A percentile compares a stretch with the other conserved stretches of the same genome.
These are phyloP conservation scores for Drosophila navojoa DNA, from an alignment of 1,140 invertebrate species.

Conservation along the genomic window DNA sequence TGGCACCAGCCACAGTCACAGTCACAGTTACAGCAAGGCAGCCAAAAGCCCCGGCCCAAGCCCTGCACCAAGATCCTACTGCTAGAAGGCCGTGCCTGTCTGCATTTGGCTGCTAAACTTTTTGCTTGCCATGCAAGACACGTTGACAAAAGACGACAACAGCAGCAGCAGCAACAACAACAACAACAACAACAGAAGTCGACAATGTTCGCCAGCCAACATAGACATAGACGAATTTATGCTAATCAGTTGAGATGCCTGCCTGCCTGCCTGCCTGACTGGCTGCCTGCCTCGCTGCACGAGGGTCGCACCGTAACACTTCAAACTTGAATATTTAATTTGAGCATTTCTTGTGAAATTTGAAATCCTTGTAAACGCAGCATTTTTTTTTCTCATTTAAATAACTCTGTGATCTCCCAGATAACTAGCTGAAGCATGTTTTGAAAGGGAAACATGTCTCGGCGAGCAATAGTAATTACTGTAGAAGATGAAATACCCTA, in stretches of 20 bases:
- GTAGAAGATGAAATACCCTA: constrained; percentile 1
- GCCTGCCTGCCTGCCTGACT: background rate
- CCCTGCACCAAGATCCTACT: constrained; percentile 28
- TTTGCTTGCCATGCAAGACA: constrained; percentile 78
- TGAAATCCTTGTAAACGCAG: constrained; percentile 2
- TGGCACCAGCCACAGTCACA: constrained; percentile 33
- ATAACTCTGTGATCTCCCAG: background rate
- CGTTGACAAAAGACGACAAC: constrained; percentile 80
- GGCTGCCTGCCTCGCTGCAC: background rate
- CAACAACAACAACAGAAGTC: constrained; percentile 20
- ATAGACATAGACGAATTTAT: constrained; percentile 79
- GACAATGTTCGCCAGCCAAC: constrained; percentile 54
- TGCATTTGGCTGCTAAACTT: constrained; percentile 62
- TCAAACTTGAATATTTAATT: constrained; percentile 24
- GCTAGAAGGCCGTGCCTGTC: constrained; percentile 37
- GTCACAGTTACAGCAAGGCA: constrained; percentile 22
- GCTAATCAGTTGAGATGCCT: constrained; percentile 76
- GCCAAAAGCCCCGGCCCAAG: constrained; percentile 38
- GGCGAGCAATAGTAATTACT: background rate
- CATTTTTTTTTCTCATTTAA: background rate
- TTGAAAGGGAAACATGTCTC: background rate
- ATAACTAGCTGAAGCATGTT: constrained; percentile 3
- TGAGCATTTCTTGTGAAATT: constrained; percentile 23
- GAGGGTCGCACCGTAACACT: constrained; percentile 28
- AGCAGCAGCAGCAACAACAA: constrained; percentile 22